These are phyloP conservation scores for Anisognathus igniventris DNA, from an alignment of 2,797 vertebrate species.

Conservation along the genomic window DNA sequence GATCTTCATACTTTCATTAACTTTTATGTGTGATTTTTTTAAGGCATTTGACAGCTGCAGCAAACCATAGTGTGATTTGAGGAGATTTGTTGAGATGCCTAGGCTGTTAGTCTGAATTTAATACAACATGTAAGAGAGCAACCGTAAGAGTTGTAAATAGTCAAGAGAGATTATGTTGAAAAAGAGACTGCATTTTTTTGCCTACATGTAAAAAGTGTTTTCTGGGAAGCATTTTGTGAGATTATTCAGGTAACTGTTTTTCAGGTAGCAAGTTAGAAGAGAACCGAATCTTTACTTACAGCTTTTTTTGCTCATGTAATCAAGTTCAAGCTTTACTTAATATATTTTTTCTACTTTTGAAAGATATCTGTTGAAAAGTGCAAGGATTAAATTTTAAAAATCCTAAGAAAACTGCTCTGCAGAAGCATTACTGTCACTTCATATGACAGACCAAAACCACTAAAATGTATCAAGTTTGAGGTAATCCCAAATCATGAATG, in stretches of 20 bases:
- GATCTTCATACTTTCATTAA: neutral
- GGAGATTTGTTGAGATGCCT: neutral
- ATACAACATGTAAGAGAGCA: neutral
- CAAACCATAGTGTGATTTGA: neutral
- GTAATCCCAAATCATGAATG: neutral
- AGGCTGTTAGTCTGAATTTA: neutral
- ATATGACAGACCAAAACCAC: neutral
- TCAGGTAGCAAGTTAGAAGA: neutral
- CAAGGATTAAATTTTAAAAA: neutral
- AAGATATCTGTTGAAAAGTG: neutral
- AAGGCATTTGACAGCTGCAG: neutral
- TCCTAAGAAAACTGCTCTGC: neutral
- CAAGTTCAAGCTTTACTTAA: neutral
- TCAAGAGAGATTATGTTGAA: neutral
- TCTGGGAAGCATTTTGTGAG: neutral
- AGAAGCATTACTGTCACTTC: neutral
- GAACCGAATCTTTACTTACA: neutral
- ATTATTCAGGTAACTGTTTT: neutral
- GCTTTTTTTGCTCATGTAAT: neutral
- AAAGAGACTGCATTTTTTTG: neutral
- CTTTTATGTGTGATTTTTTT: neutral
- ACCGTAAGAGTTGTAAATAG: neutral
- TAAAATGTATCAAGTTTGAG: neutral
- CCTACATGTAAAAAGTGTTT: neutral
- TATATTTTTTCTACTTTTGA: neutral